Evolutionary conservation across 2,797 vertebrate species (phyloP).

Genomic region (Enteromius viviparus): DNA sequence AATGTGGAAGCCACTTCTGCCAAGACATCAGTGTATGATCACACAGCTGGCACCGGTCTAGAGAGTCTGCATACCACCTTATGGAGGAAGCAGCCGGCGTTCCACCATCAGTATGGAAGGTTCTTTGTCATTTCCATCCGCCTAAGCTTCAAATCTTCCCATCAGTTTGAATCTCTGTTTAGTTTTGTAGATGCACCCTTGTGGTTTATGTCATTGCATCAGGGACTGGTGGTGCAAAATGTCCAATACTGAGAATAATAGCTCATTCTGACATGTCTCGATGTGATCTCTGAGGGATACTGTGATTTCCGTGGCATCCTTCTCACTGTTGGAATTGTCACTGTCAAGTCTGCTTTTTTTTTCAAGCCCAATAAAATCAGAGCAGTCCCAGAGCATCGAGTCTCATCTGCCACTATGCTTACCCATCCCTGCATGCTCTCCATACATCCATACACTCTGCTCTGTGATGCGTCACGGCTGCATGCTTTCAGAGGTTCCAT

Average conservation of each 20-base stretch:
- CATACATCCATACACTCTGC: conserved; percentile 42
- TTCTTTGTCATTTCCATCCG: conserved; percentile 29
- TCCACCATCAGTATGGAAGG: conserved; percentile 16
- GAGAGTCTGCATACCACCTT: conserved; percentile 24
- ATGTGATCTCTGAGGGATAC: conserved; percentile 39
- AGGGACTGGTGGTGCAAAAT: conserved; percentile 20
- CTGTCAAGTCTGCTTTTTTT: conserved; percentile 39
- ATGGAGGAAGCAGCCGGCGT: conserved; percentile 35
- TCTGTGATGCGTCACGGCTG: conserved; percentile 44
- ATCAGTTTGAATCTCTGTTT: conserved; percentile 35
- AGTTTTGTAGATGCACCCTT: conserved; percentile 21
- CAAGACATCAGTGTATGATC: conserved; percentile 65
- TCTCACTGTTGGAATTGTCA: conserved; percentile 39
- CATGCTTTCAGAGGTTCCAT: conserved; percentile 41
- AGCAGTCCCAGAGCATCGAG: conserved; percentile 33
- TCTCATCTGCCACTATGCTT: conserved; percentile 36
- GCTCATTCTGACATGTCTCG: conserved; percentile 33
- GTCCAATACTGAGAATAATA: conserved; percentile 36
- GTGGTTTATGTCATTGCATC: conserved; percentile 35
- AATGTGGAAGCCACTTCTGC: conserved; percentile 56
- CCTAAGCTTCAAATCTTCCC: conserved; percentile 21
- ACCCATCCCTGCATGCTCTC: conserved; percentile 40
- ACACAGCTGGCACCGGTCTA: conserved; percentile 60
- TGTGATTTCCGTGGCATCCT: conserved; percentile 20
- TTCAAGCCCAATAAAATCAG: conserved; percentile 29